Percentiles rank a stretch among this genome's conserved stretches.
Evolutionary conservation across 2,797 vertebrate genomes (phyloP).

Genomic region (Paedocypris micromegethes): DNA sequence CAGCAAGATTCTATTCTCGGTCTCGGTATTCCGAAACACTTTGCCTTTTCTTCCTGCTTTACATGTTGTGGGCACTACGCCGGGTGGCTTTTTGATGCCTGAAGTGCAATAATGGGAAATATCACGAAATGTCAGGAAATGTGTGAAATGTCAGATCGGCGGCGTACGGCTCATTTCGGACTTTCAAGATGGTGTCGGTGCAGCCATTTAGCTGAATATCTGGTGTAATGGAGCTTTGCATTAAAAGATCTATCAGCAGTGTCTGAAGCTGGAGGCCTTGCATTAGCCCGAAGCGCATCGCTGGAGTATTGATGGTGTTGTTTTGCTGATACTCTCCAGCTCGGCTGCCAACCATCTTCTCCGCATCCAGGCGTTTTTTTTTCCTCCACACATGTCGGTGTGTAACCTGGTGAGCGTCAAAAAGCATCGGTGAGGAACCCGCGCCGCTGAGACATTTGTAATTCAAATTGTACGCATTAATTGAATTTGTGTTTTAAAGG

Average conservation of each 20-base stretch:
- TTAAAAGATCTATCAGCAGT: neutral
- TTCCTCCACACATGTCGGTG: conserved; percentile 12
- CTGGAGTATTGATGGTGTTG: conserved; percentile 28
- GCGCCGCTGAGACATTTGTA: conserved; percentile 25
- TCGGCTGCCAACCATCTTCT: conserved; percentile 4
- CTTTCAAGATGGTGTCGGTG: conserved; percentile 9
- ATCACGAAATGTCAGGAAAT: too few species aligned
- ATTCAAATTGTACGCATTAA: conserved; percentile 34
- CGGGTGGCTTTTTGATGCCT: too few species aligned
- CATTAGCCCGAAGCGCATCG: conserved; percentile 29
- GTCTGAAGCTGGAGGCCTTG: conserved; percentile 15
- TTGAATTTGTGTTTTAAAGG: conserved; percentile 39
- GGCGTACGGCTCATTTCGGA: neutral
- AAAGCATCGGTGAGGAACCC: conserved; percentile 15
- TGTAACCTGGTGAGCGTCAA: conserved; percentile 13
- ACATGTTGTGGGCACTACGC: too few species aligned
- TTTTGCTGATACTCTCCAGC: conserved; percentile 21
- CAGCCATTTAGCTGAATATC: conserved; percentile 25
- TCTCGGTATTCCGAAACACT: too few species aligned
- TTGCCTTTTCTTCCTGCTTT: too few species aligned
- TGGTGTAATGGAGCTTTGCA: conserved; percentile 26
- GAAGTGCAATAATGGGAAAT: too few species aligned
- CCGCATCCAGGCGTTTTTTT: neutral
- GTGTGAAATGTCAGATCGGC: too few species aligned
- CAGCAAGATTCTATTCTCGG: too few species aligned